Percentiles rank a stretch among this genome's conserved stretches.
Evolutionary conservation across 1,140 invertebrate genomes (phyloP).

Genomic region (Orius insidiosus): DNA sequence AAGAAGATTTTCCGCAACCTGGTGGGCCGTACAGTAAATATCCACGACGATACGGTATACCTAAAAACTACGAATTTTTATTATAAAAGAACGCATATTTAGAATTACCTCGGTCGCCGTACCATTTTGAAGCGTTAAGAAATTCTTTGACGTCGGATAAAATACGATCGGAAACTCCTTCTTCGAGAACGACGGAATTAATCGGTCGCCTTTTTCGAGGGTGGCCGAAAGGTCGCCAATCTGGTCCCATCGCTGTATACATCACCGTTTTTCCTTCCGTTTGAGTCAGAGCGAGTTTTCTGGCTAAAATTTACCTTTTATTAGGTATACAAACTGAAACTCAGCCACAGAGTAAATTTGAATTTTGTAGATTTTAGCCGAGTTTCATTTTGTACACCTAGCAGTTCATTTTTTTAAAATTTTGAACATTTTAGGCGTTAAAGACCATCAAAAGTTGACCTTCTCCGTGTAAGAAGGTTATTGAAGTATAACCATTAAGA

Average conservation of each 20-base stretch:
- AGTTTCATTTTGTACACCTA: no score
- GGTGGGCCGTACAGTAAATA: constrained; percentile 93
- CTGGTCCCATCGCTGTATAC: constrained; percentile 87
- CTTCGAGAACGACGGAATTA: constrained; percentile 76
- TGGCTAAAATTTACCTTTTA: constrained; percentile 46
- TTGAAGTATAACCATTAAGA: no score
- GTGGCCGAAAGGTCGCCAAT: constrained; percentile 90
- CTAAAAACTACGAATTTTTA: constrained; percentile 25
- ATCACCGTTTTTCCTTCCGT: constrained; percentile 95
- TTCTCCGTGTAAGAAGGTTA: no score
- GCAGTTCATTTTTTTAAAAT: no score
- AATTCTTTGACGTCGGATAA: constrained; percentile 81
- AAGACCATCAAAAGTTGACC: no score
- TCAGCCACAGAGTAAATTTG: no score
- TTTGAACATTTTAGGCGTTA: no score
- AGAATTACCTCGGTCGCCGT: constrained; percentile 59
- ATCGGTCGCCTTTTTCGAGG: constrained; percentile 72
- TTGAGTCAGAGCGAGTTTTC: constrained; percentile 70
- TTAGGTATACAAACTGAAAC: no score
- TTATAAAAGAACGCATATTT: constrained; percentile 4
- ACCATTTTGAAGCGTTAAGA: constrained; percentile 81
- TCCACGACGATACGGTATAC: constrained; percentile 46
- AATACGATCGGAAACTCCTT: constrained; percentile 61
- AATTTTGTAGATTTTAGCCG: no score
- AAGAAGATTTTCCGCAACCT: constrained; percentile 97